Conservation (phyloP, 2,797 vertebrate species). For the Spondyliosoma cantharus region DNA sequence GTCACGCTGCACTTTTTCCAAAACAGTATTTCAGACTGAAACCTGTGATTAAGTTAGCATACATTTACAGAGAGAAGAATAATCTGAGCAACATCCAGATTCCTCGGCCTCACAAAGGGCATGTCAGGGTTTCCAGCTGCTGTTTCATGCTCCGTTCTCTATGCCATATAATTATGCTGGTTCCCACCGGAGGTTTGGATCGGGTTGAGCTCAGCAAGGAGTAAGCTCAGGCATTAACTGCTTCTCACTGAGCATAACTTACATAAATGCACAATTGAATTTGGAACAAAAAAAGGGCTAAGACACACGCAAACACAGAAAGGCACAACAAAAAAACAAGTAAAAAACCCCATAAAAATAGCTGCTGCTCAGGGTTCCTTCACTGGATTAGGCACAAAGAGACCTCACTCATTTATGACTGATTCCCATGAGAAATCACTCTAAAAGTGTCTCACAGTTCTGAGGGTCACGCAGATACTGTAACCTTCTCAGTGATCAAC, state of each 20-base stretch:
- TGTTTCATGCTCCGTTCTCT: slow-evolving; percentile 72
- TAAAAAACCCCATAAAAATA: slow-evolving; percentile 24
- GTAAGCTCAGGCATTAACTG: slow-evolving; percentile 74
- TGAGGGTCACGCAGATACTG: not conserved
- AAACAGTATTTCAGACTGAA: slow-evolving; percentile 56
- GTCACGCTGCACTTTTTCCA: slow-evolving; percentile 44
- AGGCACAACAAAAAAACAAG: slow-evolving; percentile 50
- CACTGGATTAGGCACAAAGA: slow-evolving; percentile 46
- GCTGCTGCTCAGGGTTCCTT: slow-evolving; percentile 50
- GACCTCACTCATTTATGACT: slow-evolving; percentile 51
- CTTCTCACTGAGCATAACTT: slow-evolving; percentile 63
- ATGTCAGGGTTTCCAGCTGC: slow-evolving; percentile 74
- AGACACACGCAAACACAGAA: slow-evolving; percentile 48
- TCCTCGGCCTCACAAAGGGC: slow-evolving; percentile 54
- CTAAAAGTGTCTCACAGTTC: slow-evolving; percentile 1
- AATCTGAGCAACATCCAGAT: slow-evolving; percentile 62
- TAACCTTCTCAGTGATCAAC: slow-evolving; percentile 17
- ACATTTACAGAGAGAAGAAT: slow-evolving; percentile 49
- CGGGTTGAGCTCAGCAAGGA: slow-evolving; percentile 74
- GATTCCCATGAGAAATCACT: slow-evolving; percentile 39
- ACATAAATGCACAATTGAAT: slow-evolving; percentile 63
- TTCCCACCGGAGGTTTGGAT: slow-evolving; percentile 76
- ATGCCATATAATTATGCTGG: slow-evolving; percentile 76
- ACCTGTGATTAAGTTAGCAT: slow-evolving; percentile 53
- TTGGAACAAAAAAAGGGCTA: slow-evolving; percentile 43